phyloP scores from a whole-genome alignment of 2,113 vertebrate genomes.

The Eidolon helvum region DNA sequence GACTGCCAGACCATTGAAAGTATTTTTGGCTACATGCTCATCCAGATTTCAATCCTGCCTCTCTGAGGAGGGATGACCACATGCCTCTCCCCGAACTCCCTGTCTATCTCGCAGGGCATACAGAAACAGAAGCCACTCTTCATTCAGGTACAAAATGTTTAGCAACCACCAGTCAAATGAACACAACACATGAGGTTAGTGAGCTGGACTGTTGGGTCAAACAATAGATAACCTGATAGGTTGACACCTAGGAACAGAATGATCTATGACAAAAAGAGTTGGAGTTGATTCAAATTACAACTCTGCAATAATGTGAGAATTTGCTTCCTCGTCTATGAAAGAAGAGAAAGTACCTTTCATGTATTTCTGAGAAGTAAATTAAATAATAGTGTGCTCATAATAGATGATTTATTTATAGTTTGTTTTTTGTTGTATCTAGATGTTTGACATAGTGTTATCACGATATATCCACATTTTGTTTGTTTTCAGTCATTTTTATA shows the following conservation, averaged over 20 bases:
- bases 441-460: neutral
- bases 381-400: neutral
- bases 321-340: neutral
- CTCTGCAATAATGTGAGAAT: neutral
- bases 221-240: neutral
- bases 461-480: neutral
- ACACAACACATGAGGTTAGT: neutral
- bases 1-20: neutral
- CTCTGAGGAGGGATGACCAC: neutral
- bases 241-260: neutral
- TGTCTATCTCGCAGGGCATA: neutral
- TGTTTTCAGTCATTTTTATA: neutral
- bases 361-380: neutral
- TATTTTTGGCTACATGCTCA: constrained; percentile 46
- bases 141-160: neutral
- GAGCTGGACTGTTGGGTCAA: neutral
- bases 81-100: neutral
- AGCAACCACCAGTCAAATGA: neutral
- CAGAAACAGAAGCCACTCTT: neutral
- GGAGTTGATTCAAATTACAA: neutral
- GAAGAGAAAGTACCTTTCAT: neutral
- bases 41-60: neutral
- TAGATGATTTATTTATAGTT: neutral
- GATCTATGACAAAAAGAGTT: neutral
- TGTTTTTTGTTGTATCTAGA: neutral